These are phyloP conservation scores for Acronicta leporina DNA, from an alignment of 2,888 invertebrate genomes.

Conservation along the genomic window DNA sequence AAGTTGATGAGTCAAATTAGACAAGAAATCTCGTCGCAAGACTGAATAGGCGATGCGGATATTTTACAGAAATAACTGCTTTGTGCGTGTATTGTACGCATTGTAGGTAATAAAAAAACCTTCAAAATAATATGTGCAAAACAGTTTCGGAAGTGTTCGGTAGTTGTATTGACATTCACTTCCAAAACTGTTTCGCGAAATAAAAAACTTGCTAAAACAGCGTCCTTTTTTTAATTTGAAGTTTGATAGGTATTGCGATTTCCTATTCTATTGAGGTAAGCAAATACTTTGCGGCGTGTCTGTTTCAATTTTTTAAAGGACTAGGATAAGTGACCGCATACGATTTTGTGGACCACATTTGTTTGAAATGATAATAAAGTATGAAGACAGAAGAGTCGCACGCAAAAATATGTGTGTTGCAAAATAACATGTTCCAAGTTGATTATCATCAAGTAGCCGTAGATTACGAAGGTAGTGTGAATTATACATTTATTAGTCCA, in stretches of 20 bases:
- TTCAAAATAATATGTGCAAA: too few relatives aligned
- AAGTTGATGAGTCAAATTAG: constrained; percentile 26
- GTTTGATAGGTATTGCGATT: too few relatives aligned
- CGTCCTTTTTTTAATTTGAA: too few relatives aligned
- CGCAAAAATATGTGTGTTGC: not conserved
- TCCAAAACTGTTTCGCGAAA: too few relatives aligned
- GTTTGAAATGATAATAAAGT: constrained; percentile 1
- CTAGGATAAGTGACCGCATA: constrained; percentile 5
- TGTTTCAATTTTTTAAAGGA: constrained; percentile 41
- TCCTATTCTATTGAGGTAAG: too few relatives aligned
- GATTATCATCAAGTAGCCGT: constrained; percentile 13
- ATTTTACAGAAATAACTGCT: not conserved
- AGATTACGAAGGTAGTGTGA: constrained; percentile 19
- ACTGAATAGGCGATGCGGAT: constrained; percentile 1
- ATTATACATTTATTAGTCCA: constrained; percentile 66
- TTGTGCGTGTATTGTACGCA: too few relatives aligned
- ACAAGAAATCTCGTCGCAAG: constrained; percentile 7
- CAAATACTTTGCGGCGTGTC: constrained; percentile 4
- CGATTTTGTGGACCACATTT: constrained; percentile 15
- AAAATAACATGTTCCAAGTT: not conserved
- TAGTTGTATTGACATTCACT: too few relatives aligned
- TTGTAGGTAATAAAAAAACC: too few relatives aligned
- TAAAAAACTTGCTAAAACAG: too few relatives aligned
- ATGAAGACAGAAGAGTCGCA: not conserved
- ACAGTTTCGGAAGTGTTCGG: too few relatives aligned